Conservation (phyloP, 2,113 vertebrate species). For the Seriola quinqueradiata region DNA sequence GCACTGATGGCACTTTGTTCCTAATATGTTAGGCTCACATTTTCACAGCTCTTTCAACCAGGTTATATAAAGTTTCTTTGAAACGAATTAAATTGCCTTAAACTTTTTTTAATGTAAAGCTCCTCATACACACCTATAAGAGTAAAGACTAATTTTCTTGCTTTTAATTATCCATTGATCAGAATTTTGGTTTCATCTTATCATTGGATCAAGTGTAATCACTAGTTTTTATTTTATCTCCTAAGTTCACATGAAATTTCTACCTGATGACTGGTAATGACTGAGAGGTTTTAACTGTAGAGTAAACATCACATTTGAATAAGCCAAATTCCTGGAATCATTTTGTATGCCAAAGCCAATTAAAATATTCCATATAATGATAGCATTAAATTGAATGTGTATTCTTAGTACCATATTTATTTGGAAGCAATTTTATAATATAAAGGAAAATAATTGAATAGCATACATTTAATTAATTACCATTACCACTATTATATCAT, state of each 20-base stretch:
- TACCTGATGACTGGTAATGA: not conserved
- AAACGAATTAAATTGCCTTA: slow-evolving; percentile 1
- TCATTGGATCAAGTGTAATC: no score
- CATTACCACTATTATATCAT: not conserved
- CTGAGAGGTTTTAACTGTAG: not conserved
- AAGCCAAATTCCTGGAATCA: not conserved
- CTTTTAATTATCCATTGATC: not conserved
- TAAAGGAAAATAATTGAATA: no score
- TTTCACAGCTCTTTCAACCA: not conserved
- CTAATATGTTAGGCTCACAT: not conserved
- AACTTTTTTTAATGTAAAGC: not conserved
- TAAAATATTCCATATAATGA: not conserved
- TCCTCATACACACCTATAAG: not conserved
- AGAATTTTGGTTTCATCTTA: not conserved
- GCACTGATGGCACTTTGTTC: not conserved
- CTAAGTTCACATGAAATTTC: not conserved
- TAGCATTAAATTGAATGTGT: no score
- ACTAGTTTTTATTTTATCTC: not conserved
- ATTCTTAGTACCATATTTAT: no score
- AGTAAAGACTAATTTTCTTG: no score
- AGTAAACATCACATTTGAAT: not conserved
- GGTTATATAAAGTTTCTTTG: not conserved
- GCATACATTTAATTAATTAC: not conserved
- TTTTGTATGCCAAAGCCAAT: not conserved
- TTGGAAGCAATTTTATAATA: no score